phyloP scores from a whole-genome alignment of 2,797 vertebrate genomes.

The Aselliscus stoliczkanus region DNA sequence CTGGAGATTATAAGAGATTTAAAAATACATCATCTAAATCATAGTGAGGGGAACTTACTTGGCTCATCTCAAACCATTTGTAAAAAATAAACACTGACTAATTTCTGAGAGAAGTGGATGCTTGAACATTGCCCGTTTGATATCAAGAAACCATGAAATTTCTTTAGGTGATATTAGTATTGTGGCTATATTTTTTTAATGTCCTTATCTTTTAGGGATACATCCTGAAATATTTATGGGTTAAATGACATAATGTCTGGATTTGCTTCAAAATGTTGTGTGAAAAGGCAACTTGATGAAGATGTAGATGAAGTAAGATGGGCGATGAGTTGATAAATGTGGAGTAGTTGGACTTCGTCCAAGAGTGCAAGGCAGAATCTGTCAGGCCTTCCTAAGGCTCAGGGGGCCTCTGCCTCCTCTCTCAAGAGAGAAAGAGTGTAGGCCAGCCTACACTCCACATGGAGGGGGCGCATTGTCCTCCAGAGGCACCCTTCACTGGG shows the following conservation, averaged over 20 bases:
- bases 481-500: background rate
- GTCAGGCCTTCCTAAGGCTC: background rate
- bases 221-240: background rate
- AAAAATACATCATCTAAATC: background rate
- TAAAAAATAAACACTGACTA: background rate
- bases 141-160: background rate
- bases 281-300: background rate
- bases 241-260: slow-evolving; percentile 5
- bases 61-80: background rate
- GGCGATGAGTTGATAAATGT: background rate
- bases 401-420: background rate
- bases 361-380: background rate
- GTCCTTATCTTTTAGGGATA: background rate
- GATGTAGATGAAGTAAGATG: background rate
- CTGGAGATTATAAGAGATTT: background rate
- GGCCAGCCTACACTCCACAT: background rate
- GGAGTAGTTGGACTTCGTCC: background rate
- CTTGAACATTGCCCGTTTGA: background rate
- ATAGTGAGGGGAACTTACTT: background rate
- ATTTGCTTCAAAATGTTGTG: background rate
- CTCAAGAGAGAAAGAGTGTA: background rate
- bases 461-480: background rate
- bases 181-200: background rate
- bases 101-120: background rate
- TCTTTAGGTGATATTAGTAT: background rate